These are phyloP conservation scores for Noctua janthina DNA, from an alignment of 2,888 invertebrate genomes.

Conservation along the genomic window DNA sequence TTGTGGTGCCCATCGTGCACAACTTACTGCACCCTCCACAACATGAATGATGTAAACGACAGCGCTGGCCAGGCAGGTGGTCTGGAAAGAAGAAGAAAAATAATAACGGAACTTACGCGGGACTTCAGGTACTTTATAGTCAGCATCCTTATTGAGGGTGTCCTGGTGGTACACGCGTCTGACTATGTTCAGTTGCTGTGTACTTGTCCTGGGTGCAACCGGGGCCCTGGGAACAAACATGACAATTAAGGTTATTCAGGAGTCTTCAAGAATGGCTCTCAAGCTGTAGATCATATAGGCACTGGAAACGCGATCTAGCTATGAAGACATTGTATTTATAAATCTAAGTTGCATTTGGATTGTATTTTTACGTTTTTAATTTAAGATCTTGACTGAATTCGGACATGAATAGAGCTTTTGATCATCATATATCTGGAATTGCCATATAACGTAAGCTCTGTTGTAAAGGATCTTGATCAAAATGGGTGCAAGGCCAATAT, in stretches of 20 bases:
- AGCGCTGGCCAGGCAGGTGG: neutral
- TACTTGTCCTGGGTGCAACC: slow-evolving; percentile 74
- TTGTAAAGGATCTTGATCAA: neutral
- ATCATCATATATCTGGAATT: neutral
- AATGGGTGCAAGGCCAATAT: neutral
- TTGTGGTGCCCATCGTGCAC: neutral
- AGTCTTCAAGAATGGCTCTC: neutral
- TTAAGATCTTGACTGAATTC: neutral
- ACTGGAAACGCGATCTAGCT: neutral
- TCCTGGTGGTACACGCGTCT: slow-evolving; percentile 92
- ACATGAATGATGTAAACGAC: neutral
- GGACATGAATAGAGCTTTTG: neutral
- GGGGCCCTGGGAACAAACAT: slow-evolving; percentile 77
- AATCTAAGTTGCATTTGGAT: neutral
- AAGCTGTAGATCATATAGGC: neutral
- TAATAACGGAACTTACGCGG: slow-evolving; percentile 76
- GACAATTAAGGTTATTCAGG: slow-evolving; percentile 6
- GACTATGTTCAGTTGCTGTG: slow-evolving; percentile 89
- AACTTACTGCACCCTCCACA: neutral
- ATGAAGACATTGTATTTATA: neutral
- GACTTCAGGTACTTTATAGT: slow-evolving; percentile 89
- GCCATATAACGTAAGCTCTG: neutral
- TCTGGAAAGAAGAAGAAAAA: no score
- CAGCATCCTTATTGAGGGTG: slow-evolving; percentile 91
- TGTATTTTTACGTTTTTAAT: neutral